Evolutionary conservation across 2,113 vertebrate genomes (phyloP), one percentile per base, ranked within the genome.

Genomic region (Trinectes maculatus): DNA sequence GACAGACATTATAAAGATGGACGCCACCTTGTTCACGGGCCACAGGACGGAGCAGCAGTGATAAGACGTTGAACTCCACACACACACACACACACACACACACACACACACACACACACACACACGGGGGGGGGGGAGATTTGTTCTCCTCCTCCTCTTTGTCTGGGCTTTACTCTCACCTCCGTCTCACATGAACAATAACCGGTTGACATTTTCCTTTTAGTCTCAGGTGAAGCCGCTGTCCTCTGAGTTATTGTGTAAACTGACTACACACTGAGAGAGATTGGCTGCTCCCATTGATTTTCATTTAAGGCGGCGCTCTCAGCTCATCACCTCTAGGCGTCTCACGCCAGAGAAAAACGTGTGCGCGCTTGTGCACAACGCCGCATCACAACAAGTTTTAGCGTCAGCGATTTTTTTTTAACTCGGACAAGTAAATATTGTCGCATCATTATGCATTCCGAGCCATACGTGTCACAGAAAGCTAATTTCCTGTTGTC

Each of bases 301-400:
- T 89, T 83, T 73, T 74, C 44, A 79, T 79, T 85, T 83, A 79
- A 77, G 67, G 39, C 25, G 42, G 33, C 54, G 43, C 68, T 68
- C 26, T 29, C 26, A 60, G 51, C 51, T 75, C 39, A 69, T 77
- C 69, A 53, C 64, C 39, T 56, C 15, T 16, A 61, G 57, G 21
- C 25, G 59, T 52, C 26, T 3, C 48, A 51, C 12, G 34, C 42
- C 24, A 59, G 26, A 47, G n/a, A 47, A 12, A 33, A 59, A 70
- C 12, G 2, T 22, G 66, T 40, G 36, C 29, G 53, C 37, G 13
- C 8, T 13, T 43, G 42, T 36, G 44, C 44, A 4, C 22, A 21
- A 46, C 8, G 44, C 34, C 15, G 39, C 19, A 36, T 22, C 48
- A 39, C 11, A 25, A 10, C 7, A 25, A 46, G 8, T n/a, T 22